Conservation (phyloP, 2,113 vertebrate genomes). For the Muscicapa adusta region DNA sequence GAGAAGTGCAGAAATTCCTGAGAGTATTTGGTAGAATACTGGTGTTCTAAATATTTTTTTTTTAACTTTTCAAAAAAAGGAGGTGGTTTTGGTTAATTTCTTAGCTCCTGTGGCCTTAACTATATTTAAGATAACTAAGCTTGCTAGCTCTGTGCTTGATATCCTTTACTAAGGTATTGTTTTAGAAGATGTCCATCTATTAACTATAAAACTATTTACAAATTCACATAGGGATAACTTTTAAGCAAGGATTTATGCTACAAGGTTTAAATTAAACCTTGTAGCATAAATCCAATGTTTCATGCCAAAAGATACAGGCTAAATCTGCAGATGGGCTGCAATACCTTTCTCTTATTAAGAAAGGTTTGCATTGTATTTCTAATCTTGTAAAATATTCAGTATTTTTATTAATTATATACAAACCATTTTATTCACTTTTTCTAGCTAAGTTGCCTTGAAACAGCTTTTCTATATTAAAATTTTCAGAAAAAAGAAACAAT, state of each 20-base stretch:
- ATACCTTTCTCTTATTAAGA: background rate
- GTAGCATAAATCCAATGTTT: background rate
- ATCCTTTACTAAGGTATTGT: rapidly evolving
- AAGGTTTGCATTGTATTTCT: background rate
- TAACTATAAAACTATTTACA: background rate
- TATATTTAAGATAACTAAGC: background rate
- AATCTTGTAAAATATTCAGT: background rate
- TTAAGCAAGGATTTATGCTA: background rate
- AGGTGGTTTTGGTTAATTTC: background rate
- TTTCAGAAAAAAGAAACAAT: background rate
- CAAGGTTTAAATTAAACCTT: background rate
- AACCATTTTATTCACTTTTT: background rate
- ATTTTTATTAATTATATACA: background rate
- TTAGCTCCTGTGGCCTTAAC: background rate
- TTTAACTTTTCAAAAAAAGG: background rate
- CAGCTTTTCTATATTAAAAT: background rate
- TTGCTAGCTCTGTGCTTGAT: background rate
- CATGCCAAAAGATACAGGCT: background rate
- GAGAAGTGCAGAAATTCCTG: background rate
- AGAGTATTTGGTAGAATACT: background rate
- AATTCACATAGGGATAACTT: background rate
- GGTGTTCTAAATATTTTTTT: background rate
- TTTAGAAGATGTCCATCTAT: background rate
- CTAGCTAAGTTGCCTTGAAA: background rate
- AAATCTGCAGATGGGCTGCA: background rate